Base-by-base conservation (phyloP, 2,888 invertebrate genomes). In the Drosophila pseudotakahashii region DNA sequence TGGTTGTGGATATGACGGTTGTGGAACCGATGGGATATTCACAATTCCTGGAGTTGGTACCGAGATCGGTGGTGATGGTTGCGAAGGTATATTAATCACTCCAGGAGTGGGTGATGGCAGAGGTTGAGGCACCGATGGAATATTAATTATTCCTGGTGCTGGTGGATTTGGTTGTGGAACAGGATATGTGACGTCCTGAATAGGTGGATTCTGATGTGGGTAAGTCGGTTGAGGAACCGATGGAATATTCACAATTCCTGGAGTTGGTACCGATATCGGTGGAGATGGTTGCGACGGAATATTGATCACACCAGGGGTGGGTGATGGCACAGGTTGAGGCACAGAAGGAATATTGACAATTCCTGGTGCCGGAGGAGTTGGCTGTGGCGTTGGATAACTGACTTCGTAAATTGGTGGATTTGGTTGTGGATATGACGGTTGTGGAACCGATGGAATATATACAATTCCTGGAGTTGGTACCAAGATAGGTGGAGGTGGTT, bases 221-320 rank as follows among this genome's bases (percentile, higher is more conserved):
- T 42, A 30, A 0, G 61, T 54, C 9, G 74, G 59, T 2, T 62
- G 60, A 39, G 77, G 45, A 16, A 36, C 32, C 2, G 68, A 68
- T 0, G 70, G 69, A 37, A 70, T 60, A 42, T 72, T 73, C 0
- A 73, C 16, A 0, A 73, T 41, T 45, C 47, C 71, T 3, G 77
- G 66, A 1, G 6, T 19, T 2, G 50, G 45, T 13, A 30, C 13
- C 2, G 37, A 9, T 47, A 53, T 11, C 9, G 61, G 55, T 2
- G 30, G 36, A 0, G 37, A n/a, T 1, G 53, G 67, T 9, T 41
- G 16, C 0, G 72, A 42, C 0, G 73, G 73, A n/a, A 73, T 48
- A 52, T 73, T 74, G 6, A 58, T 37, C 5, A 73, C 54, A 3
- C 44, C 70, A 32, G 80, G 59, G 1, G n/a, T 6, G 13, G 60